Conservation (phyloP, 2,797 vertebrate genomes). For the Gorsachius magnificus region DNA sequence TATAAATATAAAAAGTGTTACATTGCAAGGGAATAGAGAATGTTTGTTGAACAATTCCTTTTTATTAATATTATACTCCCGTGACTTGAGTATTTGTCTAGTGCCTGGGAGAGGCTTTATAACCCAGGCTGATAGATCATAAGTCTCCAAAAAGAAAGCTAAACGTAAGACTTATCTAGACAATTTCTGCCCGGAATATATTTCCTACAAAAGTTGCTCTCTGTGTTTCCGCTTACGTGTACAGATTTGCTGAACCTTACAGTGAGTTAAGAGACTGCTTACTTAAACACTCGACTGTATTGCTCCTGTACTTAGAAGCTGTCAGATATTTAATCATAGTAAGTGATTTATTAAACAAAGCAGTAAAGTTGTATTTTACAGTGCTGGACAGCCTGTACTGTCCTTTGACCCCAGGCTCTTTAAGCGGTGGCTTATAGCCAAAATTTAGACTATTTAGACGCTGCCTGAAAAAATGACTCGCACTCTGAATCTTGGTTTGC, state of each 20-base stretch:
- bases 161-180: neutral
- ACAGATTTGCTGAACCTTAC: neutral
- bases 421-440: neutral
- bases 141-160: neutral
- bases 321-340: slow-evolving; percentile 13
- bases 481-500: slow-evolving; percentile 6
- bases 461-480: neutral
- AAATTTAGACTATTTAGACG: neutral
- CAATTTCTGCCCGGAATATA: neutral
- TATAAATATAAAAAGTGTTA: neutral
- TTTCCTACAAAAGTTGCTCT: neutral
- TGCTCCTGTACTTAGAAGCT: neutral
- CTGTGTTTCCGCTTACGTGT: neutral
- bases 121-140: neutral
- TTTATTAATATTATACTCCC: neutral
- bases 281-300: neutral
- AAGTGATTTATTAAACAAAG: slow-evolving; percentile 63
- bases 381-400: slow-evolving; percentile 16
- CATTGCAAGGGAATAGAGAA: neutral
- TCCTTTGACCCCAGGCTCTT: slow-evolving; percentile 63
- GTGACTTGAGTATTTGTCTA: neutral
- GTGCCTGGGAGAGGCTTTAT: neutral
- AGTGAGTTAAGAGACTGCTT: neutral
- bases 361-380: slow-evolving; percentile 21
- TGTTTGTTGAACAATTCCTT: neutral